These are phyloP conservation scores for Procambarus clarkii DNA, from an alignment of 1,140 invertebrate species.

Conservation along the genomic window DNA sequence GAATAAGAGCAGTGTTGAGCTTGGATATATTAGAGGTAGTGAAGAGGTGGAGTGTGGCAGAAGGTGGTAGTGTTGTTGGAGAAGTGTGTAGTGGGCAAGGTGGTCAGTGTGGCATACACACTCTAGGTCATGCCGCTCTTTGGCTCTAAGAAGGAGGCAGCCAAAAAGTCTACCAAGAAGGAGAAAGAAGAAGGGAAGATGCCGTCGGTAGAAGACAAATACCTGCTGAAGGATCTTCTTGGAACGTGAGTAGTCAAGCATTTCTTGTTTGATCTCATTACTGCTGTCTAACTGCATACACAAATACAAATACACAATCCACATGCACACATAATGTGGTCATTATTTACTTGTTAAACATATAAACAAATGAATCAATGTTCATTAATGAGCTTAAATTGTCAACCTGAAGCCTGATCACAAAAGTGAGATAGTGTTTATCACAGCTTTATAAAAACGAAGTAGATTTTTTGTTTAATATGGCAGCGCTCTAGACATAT, in stretches of 20 bases:
- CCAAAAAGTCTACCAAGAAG: conserved; percentile 87
- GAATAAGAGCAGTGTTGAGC: not conserved
- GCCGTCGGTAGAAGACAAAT: conserved; percentile 91
- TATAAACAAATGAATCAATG: too few relatives aligned
- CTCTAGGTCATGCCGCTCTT: conserved; percentile 86
- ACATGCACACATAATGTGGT: too few relatives aligned
- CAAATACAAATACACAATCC: too few relatives aligned
- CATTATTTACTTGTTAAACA: too few relatives aligned
- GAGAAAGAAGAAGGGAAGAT: conserved; percentile 80
- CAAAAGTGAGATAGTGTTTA: too few relatives aligned
- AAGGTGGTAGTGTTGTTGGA: not conserved
- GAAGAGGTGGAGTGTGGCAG: not conserved
- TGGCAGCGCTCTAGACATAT: too few relatives aligned
- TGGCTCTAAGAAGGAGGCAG: conserved; percentile 90
- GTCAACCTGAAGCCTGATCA: too few relatives aligned
- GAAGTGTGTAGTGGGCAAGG: not conserved
- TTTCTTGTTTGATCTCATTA: too few relatives aligned
- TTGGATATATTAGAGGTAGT: not conserved
- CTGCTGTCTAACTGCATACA: too few relatives aligned
- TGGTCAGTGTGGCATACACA: conserved; percentile 23
- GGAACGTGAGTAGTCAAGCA: conserved; percentile 84
- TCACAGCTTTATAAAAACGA: too few relatives aligned
- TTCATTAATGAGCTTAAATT: too few relatives aligned
- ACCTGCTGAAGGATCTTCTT: conserved; percentile 90
- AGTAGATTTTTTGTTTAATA: too few relatives aligned